Base-by-base conservation (phyloP, 2,888 invertebrate species). In the Tortricodes alternella region DNA sequence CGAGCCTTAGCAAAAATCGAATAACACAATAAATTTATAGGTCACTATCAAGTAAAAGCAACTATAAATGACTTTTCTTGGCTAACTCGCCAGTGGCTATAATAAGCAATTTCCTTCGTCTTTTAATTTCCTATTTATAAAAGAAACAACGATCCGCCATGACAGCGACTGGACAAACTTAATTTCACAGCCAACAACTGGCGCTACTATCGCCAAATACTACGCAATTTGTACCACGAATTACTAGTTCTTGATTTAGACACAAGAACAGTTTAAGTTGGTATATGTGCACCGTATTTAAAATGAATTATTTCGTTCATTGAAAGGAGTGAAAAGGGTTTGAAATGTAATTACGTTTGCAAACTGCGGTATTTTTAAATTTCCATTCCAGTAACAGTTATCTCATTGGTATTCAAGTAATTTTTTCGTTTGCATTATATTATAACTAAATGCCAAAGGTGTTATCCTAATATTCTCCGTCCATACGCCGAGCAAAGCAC, bases 61-160 rank as follows among this genome's bases (percentile, higher is more conserved):
- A 1, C 1, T 2, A 6, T 15, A 13, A n/a, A 3, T n/a, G 0
- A n/a, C n/a, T 27, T n/a, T n/a, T 9, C 9, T 27, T 27, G 27
- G 27, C 27, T n/a, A 27, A 27, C 3, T 29, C 29, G n/a, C 23
- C n/a, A 52, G n/a, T 38, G 46, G 32, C 38, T 38, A 23, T 38
- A 46, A 53, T 27, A 37, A 16, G 38, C 27, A 23, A 38, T 32
- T 46, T 46, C 24, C 46, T 34, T 23, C 18, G 44, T 29, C 44
- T 23, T 53, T 53, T 18, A 53, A 46, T 46, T 53, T 32, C 32
- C 46, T 38, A 32, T 53, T 53, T 32, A 39, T 53, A 46, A 46
- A 34, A 53, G 32, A 53, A 53, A 44, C 27, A 46, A 38, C 52
- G 29, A 15, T 37, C 35, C 19, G 21, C 50, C 43, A 35, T 52